Percentiles rank a stretch among this genome's conserved stretches.
Evolutionary conservation across 2,797 vertebrate species (phyloP).

Genomic region (Potorous gilbertii): DNA sequence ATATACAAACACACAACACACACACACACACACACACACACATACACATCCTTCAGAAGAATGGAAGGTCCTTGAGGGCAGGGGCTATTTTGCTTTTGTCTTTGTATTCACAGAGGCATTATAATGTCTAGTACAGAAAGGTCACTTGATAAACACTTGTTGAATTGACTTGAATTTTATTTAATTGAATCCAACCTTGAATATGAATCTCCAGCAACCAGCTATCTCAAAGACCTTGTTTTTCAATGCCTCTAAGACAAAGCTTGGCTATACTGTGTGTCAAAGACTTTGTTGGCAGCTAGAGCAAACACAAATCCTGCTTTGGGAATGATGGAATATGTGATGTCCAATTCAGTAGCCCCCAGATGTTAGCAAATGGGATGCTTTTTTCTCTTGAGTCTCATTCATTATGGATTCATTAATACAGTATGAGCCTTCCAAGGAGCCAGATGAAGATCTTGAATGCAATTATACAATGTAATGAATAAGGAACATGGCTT

Average conservation of each 20-base stretch:
- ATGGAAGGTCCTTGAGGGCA: background rate
- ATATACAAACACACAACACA: background rate
- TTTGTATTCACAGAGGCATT: background rate
- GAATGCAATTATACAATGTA: background rate
- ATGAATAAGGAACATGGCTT: background rate
- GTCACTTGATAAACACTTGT: background rate
- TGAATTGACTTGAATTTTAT: background rate
- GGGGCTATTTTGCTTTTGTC: background rate
- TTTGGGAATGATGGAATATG: background rate
- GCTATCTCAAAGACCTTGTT: slow-evolving; percentile 17
- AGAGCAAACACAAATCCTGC: slow-evolving; percentile 40
- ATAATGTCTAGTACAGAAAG: background rate
- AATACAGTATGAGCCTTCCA: background rate
- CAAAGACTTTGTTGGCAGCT: slow-evolving; percentile 42
- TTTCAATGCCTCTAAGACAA: fast-evolving
- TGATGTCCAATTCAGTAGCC: slow-evolving; percentile 46
- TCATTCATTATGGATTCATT: slow-evolving; percentile 17
- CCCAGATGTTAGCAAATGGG: slow-evolving; percentile 35
- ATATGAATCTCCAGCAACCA: background rate
- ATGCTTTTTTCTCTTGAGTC: slow-evolving; percentile 7
- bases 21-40: background rate
- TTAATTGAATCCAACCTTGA: background rate
- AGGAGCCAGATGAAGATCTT: slow-evolving; percentile 36
- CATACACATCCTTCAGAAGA: background rate
- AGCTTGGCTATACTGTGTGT: slow-evolving; percentile 9